Percentiles rank a stretch among this genome's conserved stretches.
Conservation (phyloP, 1,140 invertebrate species). For the Lepidurus packardi region DNA sequence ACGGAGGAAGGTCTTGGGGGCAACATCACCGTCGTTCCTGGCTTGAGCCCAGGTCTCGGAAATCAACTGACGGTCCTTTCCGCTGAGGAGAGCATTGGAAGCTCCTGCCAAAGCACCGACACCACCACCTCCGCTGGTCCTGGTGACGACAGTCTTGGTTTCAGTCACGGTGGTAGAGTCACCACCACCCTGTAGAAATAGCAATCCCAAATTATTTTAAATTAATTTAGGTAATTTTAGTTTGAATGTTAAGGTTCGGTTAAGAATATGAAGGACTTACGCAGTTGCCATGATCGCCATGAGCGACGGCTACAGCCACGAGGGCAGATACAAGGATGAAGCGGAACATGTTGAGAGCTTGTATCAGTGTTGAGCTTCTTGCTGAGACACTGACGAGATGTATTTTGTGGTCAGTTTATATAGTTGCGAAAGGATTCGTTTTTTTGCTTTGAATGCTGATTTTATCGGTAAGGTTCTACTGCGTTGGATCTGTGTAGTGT, state of each 20-base stretch:
- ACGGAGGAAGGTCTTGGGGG: slow-evolving; percentile 46
- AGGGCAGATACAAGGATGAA: slow-evolving; percentile 3
- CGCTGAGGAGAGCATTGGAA: background rate
- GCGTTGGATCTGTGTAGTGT: background rate
- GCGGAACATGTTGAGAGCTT: background rate
- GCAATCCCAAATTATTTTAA: background rate
- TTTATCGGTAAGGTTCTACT: too few relatives aligned
- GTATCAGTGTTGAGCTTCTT: background rate
- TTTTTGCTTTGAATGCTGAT: background rate
- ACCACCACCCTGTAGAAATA: background rate
- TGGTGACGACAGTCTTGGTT: background rate
- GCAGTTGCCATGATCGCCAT: background rate
- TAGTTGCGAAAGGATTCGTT: background rate
- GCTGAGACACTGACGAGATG: background rate
- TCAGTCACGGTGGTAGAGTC: background rate
- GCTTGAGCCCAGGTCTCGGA: slow-evolving; percentile 24
- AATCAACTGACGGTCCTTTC: slow-evolving; percentile 3
- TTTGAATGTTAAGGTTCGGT: background rate
- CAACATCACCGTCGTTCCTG: slow-evolving; percentile 26
- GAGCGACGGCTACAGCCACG: background rate
- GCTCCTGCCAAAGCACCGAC: too few relatives aligned
- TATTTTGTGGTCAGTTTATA: background rate
- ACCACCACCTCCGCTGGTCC: too few relatives aligned
- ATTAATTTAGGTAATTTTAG: background rate
- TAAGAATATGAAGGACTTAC: background rate